Evolutionary conservation across 2,888 invertebrate species (phyloP).

Genomic region (Drosophila sordidapex): DNA sequence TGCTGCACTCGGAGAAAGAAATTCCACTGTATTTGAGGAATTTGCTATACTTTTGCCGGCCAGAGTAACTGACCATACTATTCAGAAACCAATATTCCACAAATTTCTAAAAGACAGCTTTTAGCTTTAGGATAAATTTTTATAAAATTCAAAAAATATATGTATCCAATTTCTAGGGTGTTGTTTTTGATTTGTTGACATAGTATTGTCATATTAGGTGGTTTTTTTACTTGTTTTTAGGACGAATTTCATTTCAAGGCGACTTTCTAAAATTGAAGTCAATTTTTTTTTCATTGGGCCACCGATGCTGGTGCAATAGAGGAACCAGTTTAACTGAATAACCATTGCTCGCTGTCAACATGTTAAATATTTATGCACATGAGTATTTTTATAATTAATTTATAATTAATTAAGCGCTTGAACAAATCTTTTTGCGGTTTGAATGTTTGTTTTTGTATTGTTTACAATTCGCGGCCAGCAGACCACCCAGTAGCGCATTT

Average conservation of each 20-base stretch:
- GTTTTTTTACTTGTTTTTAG: not conserved
- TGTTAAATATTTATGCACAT: not conserved
- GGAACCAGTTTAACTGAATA: conserved; percentile 4
- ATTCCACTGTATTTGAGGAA: not conserved
- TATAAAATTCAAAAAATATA: too few relatives aligned
- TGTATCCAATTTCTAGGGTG: too few relatives aligned
- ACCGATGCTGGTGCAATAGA: not conserved
- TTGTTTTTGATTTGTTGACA: too few relatives aligned
- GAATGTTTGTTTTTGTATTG: not conserved
- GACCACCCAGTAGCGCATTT: not conserved
- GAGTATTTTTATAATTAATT: not conserved
- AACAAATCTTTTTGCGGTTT: not conserved
- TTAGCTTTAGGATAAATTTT: too few relatives aligned
- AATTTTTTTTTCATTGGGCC: not conserved
- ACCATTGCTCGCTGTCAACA: not conserved
- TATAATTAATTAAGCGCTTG: conserved; percentile 10
- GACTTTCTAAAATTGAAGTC: not conserved
- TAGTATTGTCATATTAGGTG: too few relatives aligned
- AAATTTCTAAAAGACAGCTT: not conserved
- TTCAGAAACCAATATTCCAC: not conserved
- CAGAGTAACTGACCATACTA: too few relatives aligned
- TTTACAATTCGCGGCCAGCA: not conserved
- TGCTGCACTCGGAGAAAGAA: not conserved
- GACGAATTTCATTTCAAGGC: not conserved
- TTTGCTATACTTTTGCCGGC: not conserved